A percentile compares a stretch with the other conserved stretches of the same genome.
Evolutionary conservation across 2,888 invertebrate genomes (phyloP).

Genomic region (Idaea biselata): DNA sequence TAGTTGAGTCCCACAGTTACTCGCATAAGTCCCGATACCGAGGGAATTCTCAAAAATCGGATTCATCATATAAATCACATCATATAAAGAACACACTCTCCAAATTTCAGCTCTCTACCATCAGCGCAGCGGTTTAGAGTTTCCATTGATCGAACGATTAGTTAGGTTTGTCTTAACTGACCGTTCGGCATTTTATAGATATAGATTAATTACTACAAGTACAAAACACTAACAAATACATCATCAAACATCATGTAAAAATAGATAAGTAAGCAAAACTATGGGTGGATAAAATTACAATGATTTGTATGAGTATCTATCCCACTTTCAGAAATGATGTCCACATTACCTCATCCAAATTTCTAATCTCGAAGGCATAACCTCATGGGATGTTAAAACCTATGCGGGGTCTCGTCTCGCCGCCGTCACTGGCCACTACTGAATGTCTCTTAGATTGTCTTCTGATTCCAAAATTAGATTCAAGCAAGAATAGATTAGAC

Average conservation of each 20-base stretch:
- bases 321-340: conserved; percentile 15
- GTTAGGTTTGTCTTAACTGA: too few species aligned
- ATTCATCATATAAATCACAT: too few species aligned
- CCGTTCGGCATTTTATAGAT: too few species aligned
- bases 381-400: conserved; percentile 68
- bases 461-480: conserved; percentile 68
- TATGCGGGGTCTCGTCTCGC: conserved; percentile 59
- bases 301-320: not conserved
- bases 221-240: too few species aligned
- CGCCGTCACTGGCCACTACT: conserved; percentile 50
- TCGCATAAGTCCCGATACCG: too few species aligned
- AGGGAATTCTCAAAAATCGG: too few species aligned
- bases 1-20: too few species aligned
- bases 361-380: conserved; percentile 24
- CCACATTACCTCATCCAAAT: conserved; percentile 40
- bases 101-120: too few species aligned
- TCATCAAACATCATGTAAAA: not conserved
- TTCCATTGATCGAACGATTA: too few species aligned
- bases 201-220: too few species aligned
- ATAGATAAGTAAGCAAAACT: not conserved
- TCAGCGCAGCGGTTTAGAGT: too few species aligned
- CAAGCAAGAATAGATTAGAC: conserved; percentile 69
- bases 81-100: too few species aligned
- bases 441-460: conserved; percentile 77
- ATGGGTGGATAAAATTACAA: not conserved